Evolutionary conservation across 2,888 invertebrate genomes (phyloP).

Genomic region (Drosophila antonietae): DNA sequence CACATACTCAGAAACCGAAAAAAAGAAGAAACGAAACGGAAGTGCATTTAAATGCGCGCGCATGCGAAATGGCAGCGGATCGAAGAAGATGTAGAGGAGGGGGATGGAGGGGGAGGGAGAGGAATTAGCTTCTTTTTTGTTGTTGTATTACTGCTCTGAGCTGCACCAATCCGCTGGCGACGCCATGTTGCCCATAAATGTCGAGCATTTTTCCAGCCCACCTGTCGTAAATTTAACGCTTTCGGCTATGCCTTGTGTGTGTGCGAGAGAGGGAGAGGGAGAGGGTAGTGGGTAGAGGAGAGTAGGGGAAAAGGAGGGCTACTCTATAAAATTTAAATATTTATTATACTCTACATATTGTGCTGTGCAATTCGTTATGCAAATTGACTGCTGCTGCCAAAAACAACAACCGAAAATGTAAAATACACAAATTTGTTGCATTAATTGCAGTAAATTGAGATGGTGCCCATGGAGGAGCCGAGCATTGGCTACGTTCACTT

Average conservation of each 20-base stretch:
- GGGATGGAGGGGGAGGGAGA: background rate
- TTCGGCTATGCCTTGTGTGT: constrained; percentile 43
- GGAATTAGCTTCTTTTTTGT: background rate
- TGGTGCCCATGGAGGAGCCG: background rate
- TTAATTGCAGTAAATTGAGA: constrained; percentile 40
- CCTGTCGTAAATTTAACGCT: constrained; percentile 79
- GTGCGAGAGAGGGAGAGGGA: background rate
- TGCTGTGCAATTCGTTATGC: constrained; percentile 14
- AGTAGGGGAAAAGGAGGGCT: background rate
- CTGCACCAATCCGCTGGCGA: constrained; percentile 41
- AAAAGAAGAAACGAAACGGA: constrained; percentile 63
- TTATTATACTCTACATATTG: constrained; percentile 63
- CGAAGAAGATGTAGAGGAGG: background rate
- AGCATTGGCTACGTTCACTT: background rate
- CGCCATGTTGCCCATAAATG: constrained; percentile 69
- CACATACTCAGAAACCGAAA: constrained; percentile 23
- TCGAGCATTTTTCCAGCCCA: constrained; percentile 46
- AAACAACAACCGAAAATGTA: constrained; percentile 41
- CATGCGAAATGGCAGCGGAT: constrained; percentile 70
- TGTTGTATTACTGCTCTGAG: background rate
- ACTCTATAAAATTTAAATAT: constrained; percentile 70
- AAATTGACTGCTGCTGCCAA: constrained; percentile 17
- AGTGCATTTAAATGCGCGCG: constrained; percentile 80
- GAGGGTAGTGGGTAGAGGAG: background rate
- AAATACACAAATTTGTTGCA: constrained; percentile 58